Percentiles rank a stretch among this genome's conserved stretches.
phyloP scores from a whole-genome alignment of 2,113 vertebrate genomes.

The Chascanopsetta lugubris region DNA sequence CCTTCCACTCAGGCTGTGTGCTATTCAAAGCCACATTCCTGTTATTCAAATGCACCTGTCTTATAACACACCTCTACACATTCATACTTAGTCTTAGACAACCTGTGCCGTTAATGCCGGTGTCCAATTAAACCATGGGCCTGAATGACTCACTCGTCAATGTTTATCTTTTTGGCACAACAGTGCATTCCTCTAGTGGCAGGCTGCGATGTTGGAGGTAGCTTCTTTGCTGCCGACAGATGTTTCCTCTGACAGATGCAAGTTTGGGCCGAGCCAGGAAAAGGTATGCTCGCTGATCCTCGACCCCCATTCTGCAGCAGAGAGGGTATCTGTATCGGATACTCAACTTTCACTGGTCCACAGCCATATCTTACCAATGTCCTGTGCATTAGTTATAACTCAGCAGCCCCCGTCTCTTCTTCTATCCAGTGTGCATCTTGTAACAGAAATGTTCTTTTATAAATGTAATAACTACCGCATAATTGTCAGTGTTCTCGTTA shows the following conservation, averaged over 20 bases:
- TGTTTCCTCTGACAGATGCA: slow-evolving; percentile 48
- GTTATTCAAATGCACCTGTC: neutral
- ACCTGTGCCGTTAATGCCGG: too few relatives aligned
- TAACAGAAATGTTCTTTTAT: too few relatives aligned
- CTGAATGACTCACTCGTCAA: too few relatives aligned
- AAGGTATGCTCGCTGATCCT: slow-evolving; percentile 6
- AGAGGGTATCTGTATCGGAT: neutral
- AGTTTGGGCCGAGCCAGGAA: slow-evolving; percentile 21
- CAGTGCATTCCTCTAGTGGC: too few relatives aligned
- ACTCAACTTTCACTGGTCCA: neutral
- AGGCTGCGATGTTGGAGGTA: too few relatives aligned
- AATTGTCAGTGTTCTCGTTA: too few relatives aligned
- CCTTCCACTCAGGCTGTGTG: neutral
- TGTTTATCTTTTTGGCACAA: too few relatives aligned
- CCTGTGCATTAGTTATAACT: neutral
- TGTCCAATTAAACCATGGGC: too few relatives aligned
- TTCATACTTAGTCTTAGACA: too few relatives aligned
- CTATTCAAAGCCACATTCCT: neutral
- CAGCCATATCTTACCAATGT: neutral
- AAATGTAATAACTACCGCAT: too few relatives aligned
- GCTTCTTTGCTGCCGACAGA: slow-evolving; percentile 9
- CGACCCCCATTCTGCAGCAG: neutral
- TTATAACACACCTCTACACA: too few relatives aligned
- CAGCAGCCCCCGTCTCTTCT: neutral
- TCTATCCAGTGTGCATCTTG: neutral